Evolutionary conservation across 2,113 vertebrate species (phyloP).

Genomic region (Stigmatopora argus): DNA sequence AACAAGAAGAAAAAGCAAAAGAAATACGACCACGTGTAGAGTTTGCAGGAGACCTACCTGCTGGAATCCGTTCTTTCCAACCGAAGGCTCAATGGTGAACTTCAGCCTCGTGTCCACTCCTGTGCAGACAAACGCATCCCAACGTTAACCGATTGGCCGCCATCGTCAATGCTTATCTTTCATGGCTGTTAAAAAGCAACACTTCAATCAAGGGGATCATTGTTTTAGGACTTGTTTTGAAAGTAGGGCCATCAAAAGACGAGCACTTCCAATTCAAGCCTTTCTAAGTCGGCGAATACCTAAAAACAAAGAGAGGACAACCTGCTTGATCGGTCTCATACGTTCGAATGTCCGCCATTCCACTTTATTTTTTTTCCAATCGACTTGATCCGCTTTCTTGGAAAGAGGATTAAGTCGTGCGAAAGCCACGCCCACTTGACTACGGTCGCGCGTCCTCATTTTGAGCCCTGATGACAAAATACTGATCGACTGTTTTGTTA

Average conservation of each 20-base stretch:
- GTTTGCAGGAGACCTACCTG: slow-evolving; percentile 72
- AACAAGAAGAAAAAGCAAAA: no score
- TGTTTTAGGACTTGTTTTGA: no score
- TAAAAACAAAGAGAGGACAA: slow-evolving; percentile 9
- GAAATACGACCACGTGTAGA: no score
- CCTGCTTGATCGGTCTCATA: slow-evolving; percentile 41
- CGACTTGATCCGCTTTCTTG: slow-evolving; percentile 1
- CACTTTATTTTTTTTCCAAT: neutral
- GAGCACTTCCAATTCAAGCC: neutral
- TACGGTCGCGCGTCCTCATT: no score
- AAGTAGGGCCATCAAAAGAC: neutral
- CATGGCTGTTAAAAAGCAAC: no score
- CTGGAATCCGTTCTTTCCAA: slow-evolving; percentile 96
- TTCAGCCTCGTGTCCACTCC: slow-evolving; percentile 95
- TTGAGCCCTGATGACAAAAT: no score
- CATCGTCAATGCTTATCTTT: no score
- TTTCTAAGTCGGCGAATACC: neutral
- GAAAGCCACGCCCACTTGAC: slow-evolving; percentile 49
- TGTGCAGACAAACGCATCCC: slow-evolving; percentile 33
- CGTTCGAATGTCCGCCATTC: slow-evolving; percentile 28
- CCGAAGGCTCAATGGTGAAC: slow-evolving; percentile 92
- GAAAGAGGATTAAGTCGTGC: slow-evolving; percentile 48
- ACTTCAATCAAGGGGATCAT: no score
- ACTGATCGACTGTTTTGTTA: no score
- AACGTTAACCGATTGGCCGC: no score